phyloP scores from a whole-genome alignment of 2,888 invertebrate species.

The Hymenopus coronatus region DNA sequence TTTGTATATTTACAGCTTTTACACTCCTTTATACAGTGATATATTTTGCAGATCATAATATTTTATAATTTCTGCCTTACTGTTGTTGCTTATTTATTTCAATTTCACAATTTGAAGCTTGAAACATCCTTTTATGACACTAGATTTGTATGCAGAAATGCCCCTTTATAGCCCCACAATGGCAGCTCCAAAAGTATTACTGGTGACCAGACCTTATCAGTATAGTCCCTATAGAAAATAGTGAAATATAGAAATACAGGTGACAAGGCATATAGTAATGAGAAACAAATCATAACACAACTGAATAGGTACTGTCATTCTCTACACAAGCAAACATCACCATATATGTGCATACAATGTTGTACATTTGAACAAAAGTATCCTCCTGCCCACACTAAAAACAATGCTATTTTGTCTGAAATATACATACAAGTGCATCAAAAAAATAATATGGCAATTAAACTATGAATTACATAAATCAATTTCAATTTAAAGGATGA shows the following conservation, averaged over 20 bases:
- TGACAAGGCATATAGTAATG: neutral
- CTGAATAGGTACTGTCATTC: neutral
- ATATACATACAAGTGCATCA: neutral
- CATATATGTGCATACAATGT: neutral
- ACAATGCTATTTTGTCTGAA: neutral
- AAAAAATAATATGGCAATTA: neutral
- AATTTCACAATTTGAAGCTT: too few species aligned
- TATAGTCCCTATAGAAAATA: too few species aligned
- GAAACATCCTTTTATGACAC: too few species aligned
- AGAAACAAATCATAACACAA: neutral
- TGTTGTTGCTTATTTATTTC: too few species aligned
- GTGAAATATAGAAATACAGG: neutral
- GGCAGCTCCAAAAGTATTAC: too few species aligned
- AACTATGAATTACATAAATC: neutral
- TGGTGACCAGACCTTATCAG: too few species aligned
- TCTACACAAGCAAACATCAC: neutral
- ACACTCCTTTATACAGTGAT: too few species aligned
- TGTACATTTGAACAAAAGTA: neutral
- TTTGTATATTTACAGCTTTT: too few species aligned
- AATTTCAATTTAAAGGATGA: neutral
- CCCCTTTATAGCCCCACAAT: too few species aligned
- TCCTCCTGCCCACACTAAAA: neutral
- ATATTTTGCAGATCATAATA: too few species aligned
- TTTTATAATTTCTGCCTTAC: too few species aligned
- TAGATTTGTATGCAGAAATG: too few species aligned